Evolutionary conservation across 2,113 vertebrate genomes (phyloP), one percentile per base, ranked within the genome.

Genomic region (Trematocara marginatum): DNA sequence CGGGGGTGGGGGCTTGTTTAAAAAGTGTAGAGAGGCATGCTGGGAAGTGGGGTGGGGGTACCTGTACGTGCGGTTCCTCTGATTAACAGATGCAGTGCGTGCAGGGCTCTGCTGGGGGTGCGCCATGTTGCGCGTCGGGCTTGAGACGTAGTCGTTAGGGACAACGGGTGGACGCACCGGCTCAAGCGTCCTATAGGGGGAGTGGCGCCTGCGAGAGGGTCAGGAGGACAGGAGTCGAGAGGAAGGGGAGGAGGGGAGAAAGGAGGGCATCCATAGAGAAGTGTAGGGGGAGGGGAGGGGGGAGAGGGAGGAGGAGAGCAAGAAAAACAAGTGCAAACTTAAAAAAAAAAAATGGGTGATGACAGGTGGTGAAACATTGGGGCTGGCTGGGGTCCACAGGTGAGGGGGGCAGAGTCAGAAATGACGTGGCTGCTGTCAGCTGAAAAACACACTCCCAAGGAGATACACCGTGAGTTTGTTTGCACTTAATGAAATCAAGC

Each of bases 21-120:
- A 86, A 57, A 82, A 91, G 89, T 79, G 82, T 83, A 90, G 23
- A 91, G 83, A 93, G 87, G 85, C 92, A 94, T 93, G 92, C 91
- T 93, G 89, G 92, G 91, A 84, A 79, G 76, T 45, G 59, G 92
- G 86, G 29, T 35, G 85, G 76, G 92, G 96, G 95, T 99, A 99
- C 99, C 99, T 99, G 99, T 99, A 99, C 79, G 99, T 99, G 97
- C 99, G 98, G 96, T 97, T 99, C 97, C 99, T 98, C 96, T 99
- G 99, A 97, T 98, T 99, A 92, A 99, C 97, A 83, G 99, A 99
- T 95, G 98, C 97, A 93, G 97, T 99, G 96, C 98, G 97, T 94
- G 97, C 97, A 83, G 98, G 98, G 96, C 98, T 99, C 97, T 98
- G 98, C 93, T 97, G 98, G 85, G 98, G 96, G 80, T 95, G 97